Percentiles rank a stretch among this genome's conserved stretches.
Conservation (phyloP, 1,140 invertebrate species). For the Drosophila bifasciata region DNA sequence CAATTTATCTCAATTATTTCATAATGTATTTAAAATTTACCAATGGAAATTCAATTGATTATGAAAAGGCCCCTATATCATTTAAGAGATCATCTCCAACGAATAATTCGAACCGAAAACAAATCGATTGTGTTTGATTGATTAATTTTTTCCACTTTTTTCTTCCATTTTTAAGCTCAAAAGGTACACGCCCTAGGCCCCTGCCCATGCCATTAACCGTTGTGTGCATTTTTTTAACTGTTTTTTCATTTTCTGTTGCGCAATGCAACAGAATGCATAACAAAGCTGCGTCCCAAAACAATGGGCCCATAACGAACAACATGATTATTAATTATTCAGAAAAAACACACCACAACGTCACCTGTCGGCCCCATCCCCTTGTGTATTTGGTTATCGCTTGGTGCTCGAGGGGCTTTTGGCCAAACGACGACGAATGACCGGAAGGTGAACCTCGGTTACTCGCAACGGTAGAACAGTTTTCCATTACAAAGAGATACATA, state of each 20-base stretch:
- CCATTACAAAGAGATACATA: constrained; percentile 36
- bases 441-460: constrained; percentile 45
- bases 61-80: constrained; percentile 8
- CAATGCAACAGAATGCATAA: constrained; percentile 80
- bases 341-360: constrained; percentile 51
- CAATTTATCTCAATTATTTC: constrained; percentile 29
- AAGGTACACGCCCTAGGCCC: constrained; percentile 9
- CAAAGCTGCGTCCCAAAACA: constrained; percentile 63
- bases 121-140: constrained; percentile 16
- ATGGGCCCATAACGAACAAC: constrained; percentile 68
- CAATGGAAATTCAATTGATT: constrained; percentile 35
- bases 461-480: constrained; percentile 52
- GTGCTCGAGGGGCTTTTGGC: constrained; percentile 30
- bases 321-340: constrained; percentile 75
- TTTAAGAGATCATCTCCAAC: constrained; percentile 31
- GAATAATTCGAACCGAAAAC: constrained; percentile 12
- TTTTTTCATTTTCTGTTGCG: constrained; percentile 54
- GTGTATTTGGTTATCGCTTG: constrained; percentile 22
- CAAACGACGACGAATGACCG: constrained; percentile 34
- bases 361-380: constrained; percentile 46
- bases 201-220: constrained; percentile 36
- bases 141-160: constrained; percentile 29
- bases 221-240: constrained; percentile 49
- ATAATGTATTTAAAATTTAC: constrained; percentile 16
- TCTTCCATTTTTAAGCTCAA: constrained; percentile 15